Conservation (phyloP, 2,888 invertebrate genomes). For the Drosophila sordidapex region DNA sequence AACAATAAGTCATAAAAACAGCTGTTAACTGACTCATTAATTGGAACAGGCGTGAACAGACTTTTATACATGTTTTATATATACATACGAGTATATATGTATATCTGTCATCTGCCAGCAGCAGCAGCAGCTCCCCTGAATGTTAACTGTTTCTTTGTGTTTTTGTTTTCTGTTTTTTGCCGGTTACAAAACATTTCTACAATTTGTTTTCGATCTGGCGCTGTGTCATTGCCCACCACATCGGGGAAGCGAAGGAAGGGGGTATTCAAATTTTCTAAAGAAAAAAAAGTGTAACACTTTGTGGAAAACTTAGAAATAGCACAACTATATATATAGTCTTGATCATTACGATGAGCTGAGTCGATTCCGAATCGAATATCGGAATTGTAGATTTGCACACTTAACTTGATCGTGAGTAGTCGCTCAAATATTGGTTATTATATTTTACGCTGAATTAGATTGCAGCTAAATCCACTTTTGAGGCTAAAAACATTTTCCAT, state of each 20-base stretch:
- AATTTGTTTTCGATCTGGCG: constrained; percentile 44
- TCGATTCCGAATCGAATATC: not conserved
- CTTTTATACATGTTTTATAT: constrained; percentile 1
- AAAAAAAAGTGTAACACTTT: not conserved
- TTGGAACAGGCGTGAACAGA: constrained; percentile 60
- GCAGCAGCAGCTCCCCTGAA: constrained; percentile 27
- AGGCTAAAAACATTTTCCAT: not conserved
- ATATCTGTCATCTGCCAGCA: too few species aligned
- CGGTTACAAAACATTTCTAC: constrained; percentile 74
- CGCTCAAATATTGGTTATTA: not conserved
- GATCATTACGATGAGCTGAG: not conserved
- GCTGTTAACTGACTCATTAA: constrained; percentile 68
- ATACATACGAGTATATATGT: too few species aligned
- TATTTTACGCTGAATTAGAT: not conserved
- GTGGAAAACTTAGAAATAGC: not conserved
- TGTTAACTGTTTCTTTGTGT: constrained; percentile 59
- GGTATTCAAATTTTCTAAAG: constrained; percentile 8
- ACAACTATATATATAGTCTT: not conserved
- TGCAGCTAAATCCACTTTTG: not conserved
- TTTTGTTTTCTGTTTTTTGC: constrained; percentile 39
- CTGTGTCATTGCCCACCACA: constrained; percentile 51
- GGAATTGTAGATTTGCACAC: not conserved
- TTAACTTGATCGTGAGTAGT: not conserved
- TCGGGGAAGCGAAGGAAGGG: too few species aligned
- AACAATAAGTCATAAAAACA: constrained; percentile 49